Evolutionary conservation across 2,113 vertebrate species (phyloP).

Genomic region (Macrotus californicus): DNA sequence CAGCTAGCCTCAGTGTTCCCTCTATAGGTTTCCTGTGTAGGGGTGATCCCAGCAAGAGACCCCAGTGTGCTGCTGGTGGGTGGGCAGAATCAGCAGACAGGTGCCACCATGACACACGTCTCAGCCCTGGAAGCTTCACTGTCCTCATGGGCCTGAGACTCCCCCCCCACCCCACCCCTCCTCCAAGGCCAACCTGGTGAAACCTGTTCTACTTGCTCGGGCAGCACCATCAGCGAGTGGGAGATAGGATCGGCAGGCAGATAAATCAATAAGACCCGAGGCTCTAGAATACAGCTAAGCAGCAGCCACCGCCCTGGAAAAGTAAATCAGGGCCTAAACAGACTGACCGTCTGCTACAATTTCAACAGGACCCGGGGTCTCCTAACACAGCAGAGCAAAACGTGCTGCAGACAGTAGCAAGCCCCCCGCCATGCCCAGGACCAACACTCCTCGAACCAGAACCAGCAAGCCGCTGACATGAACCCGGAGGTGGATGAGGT

Average conservation of each 20-base stretch:
- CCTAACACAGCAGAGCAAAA: background rate
- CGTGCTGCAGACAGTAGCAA: background rate
- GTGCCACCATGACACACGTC: no score
- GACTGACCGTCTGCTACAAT: background rate
- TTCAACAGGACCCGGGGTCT: background rate
- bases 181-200: background rate
- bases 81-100: background rate
- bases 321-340: background rate
- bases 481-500: background rate
- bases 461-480: background rate
- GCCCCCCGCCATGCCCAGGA: background rate
- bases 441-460: background rate
- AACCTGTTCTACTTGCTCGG: no score
- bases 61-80: background rate
- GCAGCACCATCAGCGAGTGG: background rate
- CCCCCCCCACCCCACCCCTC: no score
- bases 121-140: background rate
- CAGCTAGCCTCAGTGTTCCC: background rate
- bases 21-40: no score
- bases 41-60: background rate
- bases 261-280: background rate
- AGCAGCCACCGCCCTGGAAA: background rate
- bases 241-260: background rate
- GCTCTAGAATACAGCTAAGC: background rate
- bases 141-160: background rate